Conservation (phyloP, 2,797 vertebrate genomes). For the Miichthys miiuy region DNA sequence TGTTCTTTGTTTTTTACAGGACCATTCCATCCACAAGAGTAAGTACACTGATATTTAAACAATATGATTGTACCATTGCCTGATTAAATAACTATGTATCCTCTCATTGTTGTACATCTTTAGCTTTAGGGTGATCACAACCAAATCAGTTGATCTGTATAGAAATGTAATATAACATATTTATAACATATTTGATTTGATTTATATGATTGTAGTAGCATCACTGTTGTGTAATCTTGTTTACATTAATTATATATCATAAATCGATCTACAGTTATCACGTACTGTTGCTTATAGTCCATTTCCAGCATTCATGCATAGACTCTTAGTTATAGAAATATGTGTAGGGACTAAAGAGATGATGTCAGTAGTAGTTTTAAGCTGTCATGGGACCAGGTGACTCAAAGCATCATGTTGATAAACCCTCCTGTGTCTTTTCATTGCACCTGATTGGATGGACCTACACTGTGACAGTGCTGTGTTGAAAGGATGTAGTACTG, state of each 20-base stretch:
- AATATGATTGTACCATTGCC: neutral
- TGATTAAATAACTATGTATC: neutral
- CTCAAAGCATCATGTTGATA: conserved; percentile 40
- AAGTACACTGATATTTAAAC: conserved; percentile 66
- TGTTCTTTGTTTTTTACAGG: conserved; percentile 76
- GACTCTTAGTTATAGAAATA: conserved; percentile 5
- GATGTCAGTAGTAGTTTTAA: conserved; percentile 54
- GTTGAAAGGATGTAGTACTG: neutral
- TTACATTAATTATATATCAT: neutral
- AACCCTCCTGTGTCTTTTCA: conserved; percentile 29
- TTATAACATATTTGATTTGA: too few relatives aligned
- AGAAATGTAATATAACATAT: too few relatives aligned
- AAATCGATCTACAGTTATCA: neutral
- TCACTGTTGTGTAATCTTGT: neutral
- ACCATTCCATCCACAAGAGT: conserved; percentile 77
- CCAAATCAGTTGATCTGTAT: neutral
- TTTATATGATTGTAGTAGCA: neutral
- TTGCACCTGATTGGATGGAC: conserved; percentile 16
- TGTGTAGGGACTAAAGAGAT: conserved; percentile 43
- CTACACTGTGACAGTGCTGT: neutral
- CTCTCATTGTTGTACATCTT: neutral
- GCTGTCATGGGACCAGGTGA: conserved; percentile 47
- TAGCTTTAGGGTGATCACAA: neutral
- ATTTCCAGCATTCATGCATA: too few relatives aligned
- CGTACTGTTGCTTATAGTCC: neutral